Base-by-base conservation (phyloP, 2,888 invertebrate genomes). In the Lasioglossum vierecki region DNA sequence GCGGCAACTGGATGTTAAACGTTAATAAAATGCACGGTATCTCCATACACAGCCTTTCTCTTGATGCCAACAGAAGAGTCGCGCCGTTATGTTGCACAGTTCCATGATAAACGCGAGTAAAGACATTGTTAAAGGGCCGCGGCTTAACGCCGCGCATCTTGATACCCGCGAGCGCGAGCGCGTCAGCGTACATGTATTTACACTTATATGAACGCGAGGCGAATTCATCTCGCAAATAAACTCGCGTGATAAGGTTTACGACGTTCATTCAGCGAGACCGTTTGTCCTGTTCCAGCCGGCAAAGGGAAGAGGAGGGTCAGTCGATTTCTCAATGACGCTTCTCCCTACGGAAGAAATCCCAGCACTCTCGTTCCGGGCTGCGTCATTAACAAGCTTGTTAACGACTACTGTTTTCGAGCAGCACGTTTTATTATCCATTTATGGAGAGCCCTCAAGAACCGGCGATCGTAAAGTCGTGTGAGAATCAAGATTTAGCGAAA, bases 171-270 rank as follows among this genome's bases (percentile, higher is more conserved):
- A 26, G 13, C 11, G 26, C 60, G n/a, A 4, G 60, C n/a, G 4
- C 26, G 1, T 4, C 46, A 60, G 70, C 63, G 49, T 57, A 78
- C 79, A 77, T 71, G 71, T 57, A 70, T 70, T 46, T 73, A 60
- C 74, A 73, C 74, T 82, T 82, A 82, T 68, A 83, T 39, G 82
- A 80, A 75, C 46, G 39, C 53, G 63, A 60, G 30, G 35, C 66
- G 74, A 71, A 80, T 73, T 77, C 71, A 41, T 70, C 78, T 70
- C 49, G 82, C 72, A 71, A 88, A 89, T 88, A 89, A 88, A 88
- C 76, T 68, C 46, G 68, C 71, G 46, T 68, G 88, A 91, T 91
- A 90, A 89, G 86, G 85, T 90, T 91, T 91, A 91, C 80, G 91
- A 82, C 39, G 68, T 75, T 80, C 82, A 82, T 86, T 87, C 79